These are phyloP conservation scores for Monodelphis domestica DNA, from an alignment of 2,797 vertebrate genomes.

Conservation along the genomic window DNA sequence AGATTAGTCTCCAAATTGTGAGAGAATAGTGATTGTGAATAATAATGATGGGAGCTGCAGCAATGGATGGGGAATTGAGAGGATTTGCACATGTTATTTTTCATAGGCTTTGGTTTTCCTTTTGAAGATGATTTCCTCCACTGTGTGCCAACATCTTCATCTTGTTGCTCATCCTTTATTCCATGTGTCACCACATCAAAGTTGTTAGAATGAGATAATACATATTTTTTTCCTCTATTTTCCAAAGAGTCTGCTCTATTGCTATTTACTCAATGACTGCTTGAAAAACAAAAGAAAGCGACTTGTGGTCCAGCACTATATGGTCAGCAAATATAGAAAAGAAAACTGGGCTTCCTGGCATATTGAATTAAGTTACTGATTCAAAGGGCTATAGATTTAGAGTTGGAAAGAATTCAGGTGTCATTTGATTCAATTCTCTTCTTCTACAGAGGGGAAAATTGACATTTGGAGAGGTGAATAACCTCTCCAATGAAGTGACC, in stretches of 20 bases:
- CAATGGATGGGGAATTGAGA: not conserved
- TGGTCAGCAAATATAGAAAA: constrained; percentile 15
- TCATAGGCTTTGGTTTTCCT: not conserved
- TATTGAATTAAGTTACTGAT: not conserved
- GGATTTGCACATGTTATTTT: not conserved
- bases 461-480: not conserved
- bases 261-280: not conserved
- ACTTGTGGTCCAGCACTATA: not conserved
- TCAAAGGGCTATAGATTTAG: not conserved
- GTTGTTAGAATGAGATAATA: not conserved
- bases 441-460: not conserved
- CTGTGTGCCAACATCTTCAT: not conserved
- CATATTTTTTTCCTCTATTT: not conserved
- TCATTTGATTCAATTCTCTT: not conserved
- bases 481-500: not conserved
- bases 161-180: not conserved
- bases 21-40: not conserved
- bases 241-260: not conserved
- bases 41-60: not conserved
- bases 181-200: not conserved
- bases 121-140: not conserved
- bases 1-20: not conserved
- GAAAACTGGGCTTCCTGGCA: not conserved
- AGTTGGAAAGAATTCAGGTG: not conserved
- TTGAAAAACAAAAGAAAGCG: not conserved